A percentile compares a stretch with the other conserved stretches of the same genome.
Evolutionary conservation across 64 coral and sea anemone species (phyloP).

Genomic region (Montipora foliosa): DNA sequence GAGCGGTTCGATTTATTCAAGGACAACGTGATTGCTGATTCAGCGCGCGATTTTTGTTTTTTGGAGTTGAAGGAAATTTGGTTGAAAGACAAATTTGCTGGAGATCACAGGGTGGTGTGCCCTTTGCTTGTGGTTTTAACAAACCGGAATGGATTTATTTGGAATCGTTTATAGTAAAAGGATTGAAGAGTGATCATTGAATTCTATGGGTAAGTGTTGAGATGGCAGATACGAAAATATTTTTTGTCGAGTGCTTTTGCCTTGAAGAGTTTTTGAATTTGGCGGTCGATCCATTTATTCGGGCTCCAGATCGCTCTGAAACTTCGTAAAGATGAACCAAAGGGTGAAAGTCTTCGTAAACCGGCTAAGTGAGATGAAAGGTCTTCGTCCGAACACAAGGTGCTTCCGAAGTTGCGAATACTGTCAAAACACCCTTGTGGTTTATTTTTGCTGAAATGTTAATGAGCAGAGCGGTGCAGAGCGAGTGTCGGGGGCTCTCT

Average conservation of each 20-base stretch:
- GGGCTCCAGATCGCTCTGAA: constrained; percentile 62
- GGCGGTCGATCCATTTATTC: constrained; percentile 64
- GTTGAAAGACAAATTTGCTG: constrained; percentile 69
- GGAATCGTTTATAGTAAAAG: constrained; percentile 57
- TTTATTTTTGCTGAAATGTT: constrained; percentile 99
- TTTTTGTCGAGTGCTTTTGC: constrained; percentile 66
- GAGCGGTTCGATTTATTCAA: constrained; percentile 98
- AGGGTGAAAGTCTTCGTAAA: constrained; percentile 60
- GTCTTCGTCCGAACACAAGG: constrained; percentile 73
- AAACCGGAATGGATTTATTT: constrained; percentile 81
- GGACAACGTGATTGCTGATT: constrained; percentile 99
- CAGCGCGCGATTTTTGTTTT: constrained; percentile 99
- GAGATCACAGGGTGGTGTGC: constrained; percentile 72
- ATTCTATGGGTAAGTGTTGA: constrained; percentile 91
- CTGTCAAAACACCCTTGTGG: constrained; percentile 99
- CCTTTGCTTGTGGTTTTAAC: constrained; percentile 67
- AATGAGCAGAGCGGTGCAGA: constrained; percentile 90
- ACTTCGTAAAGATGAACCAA: constrained; percentile 78
- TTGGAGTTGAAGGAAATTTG: constrained; percentile 94
- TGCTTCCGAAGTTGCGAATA: constrained; percentile 86
- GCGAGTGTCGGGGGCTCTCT: constrained; percentile 70
- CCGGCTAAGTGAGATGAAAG: constrained; percentile 48
- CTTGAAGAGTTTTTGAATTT: constrained; percentile 80
- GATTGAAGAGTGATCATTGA: constrained; percentile 74
- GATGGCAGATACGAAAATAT: constrained; percentile 84